These are phyloP conservation scores for Pandemis heparana DNA, from an alignment of 2,888 invertebrate species.

Conservation along the genomic window DNA sequence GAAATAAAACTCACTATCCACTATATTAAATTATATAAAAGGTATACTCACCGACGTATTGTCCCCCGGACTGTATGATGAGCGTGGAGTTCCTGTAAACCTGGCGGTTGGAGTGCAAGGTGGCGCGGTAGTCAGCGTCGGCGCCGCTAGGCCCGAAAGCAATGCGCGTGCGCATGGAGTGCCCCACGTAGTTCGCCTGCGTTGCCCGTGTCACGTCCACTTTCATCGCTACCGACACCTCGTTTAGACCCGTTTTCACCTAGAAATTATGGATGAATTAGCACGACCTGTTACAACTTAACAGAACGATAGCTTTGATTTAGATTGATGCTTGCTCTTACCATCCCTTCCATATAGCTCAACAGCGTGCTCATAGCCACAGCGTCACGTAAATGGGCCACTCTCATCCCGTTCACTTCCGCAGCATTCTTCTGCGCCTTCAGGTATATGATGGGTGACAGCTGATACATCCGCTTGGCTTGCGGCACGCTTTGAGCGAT, in stretches of 20 bases:
- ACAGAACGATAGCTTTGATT: no score
- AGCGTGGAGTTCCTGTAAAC: constrained; percentile 92
- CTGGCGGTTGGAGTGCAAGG: constrained; percentile 87
- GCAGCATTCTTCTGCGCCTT: constrained; percentile 95
- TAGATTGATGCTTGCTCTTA: constrained; percentile 39
- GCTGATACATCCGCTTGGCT: constrained; percentile 85
- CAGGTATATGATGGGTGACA: constrained; percentile 93
- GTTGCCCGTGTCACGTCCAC: constrained; percentile 90
- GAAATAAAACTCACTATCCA: no score
- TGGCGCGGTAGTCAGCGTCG: constrained; percentile 93
- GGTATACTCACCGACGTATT: constrained; percentile 89
- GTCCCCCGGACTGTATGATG: constrained; percentile 97
- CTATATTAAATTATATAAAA: neutral
- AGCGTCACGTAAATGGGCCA: constrained; percentile 94
- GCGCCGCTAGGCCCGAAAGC: constrained; percentile 95
- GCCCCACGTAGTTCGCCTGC: constrained; percentile 90
- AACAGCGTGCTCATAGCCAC: constrained; percentile 96
- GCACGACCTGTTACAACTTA: no score
- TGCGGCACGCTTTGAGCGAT: constrained; percentile 86
- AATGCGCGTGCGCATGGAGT: constrained; percentile 94
- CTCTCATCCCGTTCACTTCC: constrained; percentile 93
- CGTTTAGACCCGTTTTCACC: constrained; percentile 87
- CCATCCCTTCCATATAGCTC: constrained; percentile 71
- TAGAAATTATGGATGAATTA: constrained; percentile 45
- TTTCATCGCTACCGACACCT: constrained; percentile 89